Evolutionary conservation across 2,888 invertebrate genomes (phyloP).

Genomic region (Cephus pygmeus): DNA sequence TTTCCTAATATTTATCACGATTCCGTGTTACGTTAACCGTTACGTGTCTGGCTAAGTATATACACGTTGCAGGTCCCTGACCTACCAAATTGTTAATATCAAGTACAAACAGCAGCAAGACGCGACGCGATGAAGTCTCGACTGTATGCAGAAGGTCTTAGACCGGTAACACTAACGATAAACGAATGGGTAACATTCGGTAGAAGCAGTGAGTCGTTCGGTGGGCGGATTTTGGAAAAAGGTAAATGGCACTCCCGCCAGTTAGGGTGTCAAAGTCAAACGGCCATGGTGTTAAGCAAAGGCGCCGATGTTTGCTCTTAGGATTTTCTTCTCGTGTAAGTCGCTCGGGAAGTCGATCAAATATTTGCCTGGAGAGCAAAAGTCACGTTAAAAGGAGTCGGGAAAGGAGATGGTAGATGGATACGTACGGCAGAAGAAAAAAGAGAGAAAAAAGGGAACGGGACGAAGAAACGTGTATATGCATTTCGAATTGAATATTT

Average conservation of each 20-base stretch:
- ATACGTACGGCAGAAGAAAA: neutral
- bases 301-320: neutral
- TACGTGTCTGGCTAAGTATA: neutral
- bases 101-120: neutral
- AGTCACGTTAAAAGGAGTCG: neutral
- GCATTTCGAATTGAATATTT: neutral
- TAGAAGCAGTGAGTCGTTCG: neutral
- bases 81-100: neutral
- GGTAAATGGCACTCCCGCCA: neutral
- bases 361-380: neutral
- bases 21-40: neutral
- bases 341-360: neutral
- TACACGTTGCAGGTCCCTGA: neutral
- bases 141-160: neutral
- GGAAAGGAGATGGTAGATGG: neutral
- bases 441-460: neutral
- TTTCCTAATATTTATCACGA: neutral
- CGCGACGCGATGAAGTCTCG: neutral
- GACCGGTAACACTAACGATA: neutral
- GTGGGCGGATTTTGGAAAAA: neutral
- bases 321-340: constrained; percentile 5
- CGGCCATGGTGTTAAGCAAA: neutral
- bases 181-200: neutral
- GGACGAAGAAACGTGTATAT: neutral
- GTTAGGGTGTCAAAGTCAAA: neutral